A percentile compares a stretch with the other conserved stretches of the same genome.
Evolutionary conservation across 2,888 invertebrate genomes (phyloP).

Genomic region (Julus scanicus): DNA sequence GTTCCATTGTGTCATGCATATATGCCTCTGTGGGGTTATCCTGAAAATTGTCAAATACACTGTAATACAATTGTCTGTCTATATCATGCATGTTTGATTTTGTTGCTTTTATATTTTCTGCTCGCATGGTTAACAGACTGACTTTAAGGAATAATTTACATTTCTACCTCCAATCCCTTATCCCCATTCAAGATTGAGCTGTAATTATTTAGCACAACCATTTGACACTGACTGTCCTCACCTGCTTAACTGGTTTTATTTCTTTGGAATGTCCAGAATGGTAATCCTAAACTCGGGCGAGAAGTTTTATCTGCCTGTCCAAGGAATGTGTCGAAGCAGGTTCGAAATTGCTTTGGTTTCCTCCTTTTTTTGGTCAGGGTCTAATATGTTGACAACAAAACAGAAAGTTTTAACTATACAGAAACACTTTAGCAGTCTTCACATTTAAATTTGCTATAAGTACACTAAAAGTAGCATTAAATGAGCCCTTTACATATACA

Average conservation of each 20-base stretch:
- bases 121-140: background rate
- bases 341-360: conserved; percentile 58
- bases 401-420: background rate
- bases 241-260: conserved; percentile 53
- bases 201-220: background rate
- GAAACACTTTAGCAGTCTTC: background rate
- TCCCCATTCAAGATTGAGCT: background rate
- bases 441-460: background rate
- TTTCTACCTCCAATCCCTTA: background rate
- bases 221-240: conserved; percentile 23
- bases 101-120: background rate
- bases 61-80: background rate
- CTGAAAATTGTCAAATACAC: conserved; percentile 24
- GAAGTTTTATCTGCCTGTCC: conserved; percentile 59
- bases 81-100: background rate
- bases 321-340: conserved; percentile 63
- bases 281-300: conserved; percentile 61
- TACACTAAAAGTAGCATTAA: background rate
- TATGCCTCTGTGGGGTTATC: too few relatives aligned
- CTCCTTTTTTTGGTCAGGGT: conserved; percentile 37
- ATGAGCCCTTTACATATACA: background rate
- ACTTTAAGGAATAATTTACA: conserved; percentile 23
- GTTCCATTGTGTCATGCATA: too few relatives aligned
- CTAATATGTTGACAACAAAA: background rate
- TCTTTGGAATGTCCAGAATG: conserved; percentile 58